These are phyloP conservation scores for Leptoclinus maculatus DNA, from an alignment of 2,797 vertebrate species.

Conservation along the genomic window DNA sequence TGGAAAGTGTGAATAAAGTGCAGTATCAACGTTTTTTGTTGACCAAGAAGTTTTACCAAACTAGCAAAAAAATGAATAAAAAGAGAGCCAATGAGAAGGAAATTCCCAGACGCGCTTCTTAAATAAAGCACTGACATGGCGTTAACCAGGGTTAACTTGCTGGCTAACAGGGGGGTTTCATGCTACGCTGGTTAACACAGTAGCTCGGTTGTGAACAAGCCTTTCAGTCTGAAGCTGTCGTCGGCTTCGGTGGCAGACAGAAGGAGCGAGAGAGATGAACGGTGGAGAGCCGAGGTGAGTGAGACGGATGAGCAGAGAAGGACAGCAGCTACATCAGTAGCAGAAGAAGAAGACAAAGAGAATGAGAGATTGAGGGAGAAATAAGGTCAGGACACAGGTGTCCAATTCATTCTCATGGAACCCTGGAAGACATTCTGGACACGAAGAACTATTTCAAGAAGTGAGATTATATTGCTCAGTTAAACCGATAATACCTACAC, in stretches of 20 bases:
- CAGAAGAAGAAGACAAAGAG: conserved; percentile 41
- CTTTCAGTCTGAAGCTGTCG: conserved; percentile 52
- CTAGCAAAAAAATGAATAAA: background rate
- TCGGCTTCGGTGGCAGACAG: conserved; percentile 54
- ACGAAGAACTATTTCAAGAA: conserved; percentile 4
- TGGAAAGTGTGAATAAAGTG: background rate
- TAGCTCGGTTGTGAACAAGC: conserved; percentile 46
- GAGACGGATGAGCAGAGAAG: conserved; percentile 65
- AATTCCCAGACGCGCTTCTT: conserved; percentile 6
- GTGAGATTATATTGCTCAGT: conserved; percentile 9
- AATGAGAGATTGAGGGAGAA: conserved; percentile 55
- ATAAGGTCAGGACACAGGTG: conserved; percentile 48
- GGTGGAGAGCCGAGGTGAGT: conserved; percentile 63
- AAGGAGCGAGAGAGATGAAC: conserved; percentile 70
- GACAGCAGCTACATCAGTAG: conserved; percentile 57
- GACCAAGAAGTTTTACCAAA: background rate
- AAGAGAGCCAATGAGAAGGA: background rate
- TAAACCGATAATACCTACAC: conserved; percentile 5
- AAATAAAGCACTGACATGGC: conserved; percentile 20
- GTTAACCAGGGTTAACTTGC: conserved; percentile 38
- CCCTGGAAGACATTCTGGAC: conserved; percentile 6
- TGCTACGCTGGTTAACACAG: conserved; percentile 49
- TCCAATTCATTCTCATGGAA: conserved; percentile 52
- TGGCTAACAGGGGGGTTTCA: conserved; percentile 38
- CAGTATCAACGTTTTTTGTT: background rate